Evolutionary conservation across 1,140 invertebrate species (phyloP).

Genomic region (Zaprionus inermis): DNA sequence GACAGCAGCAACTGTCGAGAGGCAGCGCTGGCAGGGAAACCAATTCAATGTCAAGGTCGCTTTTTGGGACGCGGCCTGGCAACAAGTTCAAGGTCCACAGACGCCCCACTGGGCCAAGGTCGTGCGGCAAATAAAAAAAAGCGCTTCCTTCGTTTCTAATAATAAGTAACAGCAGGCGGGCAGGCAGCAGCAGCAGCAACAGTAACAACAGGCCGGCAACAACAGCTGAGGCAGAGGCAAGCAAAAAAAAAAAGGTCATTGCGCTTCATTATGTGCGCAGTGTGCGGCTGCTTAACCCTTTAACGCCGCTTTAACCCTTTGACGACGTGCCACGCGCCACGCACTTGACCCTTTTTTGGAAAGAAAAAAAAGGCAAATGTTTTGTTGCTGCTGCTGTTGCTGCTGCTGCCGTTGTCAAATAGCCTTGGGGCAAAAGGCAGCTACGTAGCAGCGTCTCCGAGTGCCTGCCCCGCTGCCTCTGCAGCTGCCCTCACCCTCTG

Average conservation of each 20-base stretch:
- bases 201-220: not conserved
- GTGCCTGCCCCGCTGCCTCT: not conserved
- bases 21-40: not conserved
- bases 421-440: constrained; percentile 33
- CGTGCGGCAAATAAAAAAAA: constrained; percentile 36
- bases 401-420: constrained; percentile 37
- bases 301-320: not conserved
- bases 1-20: constrained; percentile 1
- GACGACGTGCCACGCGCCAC: constrained; percentile 57
- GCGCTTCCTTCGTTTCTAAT: constrained; percentile 28
- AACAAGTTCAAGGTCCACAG: constrained; percentile 35
- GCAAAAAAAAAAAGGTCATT: constrained; percentile 67
- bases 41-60: constrained; percentile 51
- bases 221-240: not conserved
- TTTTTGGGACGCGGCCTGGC: constrained; percentile 25
- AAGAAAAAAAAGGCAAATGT: constrained; percentile 10
- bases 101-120: constrained; percentile 64
- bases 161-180: constrained; percentile 31
- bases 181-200: constrained; percentile 7
- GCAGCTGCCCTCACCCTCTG: too few relatives aligned
- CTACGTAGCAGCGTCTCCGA: too few relatives aligned
- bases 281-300: constrained; percentile 60
- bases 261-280: constrained; percentile 65
- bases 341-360: constrained; percentile 75
- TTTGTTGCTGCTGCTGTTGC: constrained; percentile 28